A percentile compares a stretch with the other conserved stretches of the same genome.
phyloP scores from a whole-genome alignment of 2,113 vertebrate genomes.

The Eira barbara region DNA sequence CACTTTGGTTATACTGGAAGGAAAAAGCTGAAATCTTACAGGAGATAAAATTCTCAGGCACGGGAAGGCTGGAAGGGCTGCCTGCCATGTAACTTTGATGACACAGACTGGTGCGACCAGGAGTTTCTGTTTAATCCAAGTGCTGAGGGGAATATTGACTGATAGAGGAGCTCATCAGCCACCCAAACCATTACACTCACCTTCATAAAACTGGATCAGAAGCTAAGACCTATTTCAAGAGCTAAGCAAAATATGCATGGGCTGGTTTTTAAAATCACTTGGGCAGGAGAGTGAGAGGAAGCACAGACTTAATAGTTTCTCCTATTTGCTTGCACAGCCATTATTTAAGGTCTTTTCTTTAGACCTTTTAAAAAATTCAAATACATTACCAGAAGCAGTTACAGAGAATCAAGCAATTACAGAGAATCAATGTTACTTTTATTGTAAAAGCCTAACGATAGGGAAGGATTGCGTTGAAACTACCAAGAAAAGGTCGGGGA shows the following conservation, averaged over 20 bases:
- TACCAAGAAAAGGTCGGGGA: background rate
- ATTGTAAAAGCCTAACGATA: background rate
- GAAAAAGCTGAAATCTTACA: fast-evolving
- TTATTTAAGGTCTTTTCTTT: slow-evolving; percentile 27
- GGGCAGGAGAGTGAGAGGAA: background rate
- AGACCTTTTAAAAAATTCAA: slow-evolving; percentile 55
- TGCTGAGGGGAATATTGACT: background rate
- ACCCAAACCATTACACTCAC: background rate
- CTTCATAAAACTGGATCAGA: background rate
- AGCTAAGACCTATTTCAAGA: background rate
- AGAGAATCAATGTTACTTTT: slow-evolving; percentile 28
- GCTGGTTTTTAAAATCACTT: background rate
- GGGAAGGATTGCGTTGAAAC: background rate
- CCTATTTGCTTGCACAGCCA: background rate
- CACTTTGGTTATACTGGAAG: background rate
- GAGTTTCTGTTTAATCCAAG: background rate
- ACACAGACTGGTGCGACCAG: background rate
- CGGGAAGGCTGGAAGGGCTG: fast-evolving
- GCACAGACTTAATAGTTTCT: background rate
- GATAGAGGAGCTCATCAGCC: background rate
- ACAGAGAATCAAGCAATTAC: slow-evolving; percentile 57
- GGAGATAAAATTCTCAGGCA: background rate
- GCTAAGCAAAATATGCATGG: background rate
- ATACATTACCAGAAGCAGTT: slow-evolving; percentile 6
- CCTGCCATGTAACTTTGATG: background rate